These are phyloP conservation scores for Gnatocerus cornutus DNA, from an alignment of 2,888 invertebrate species.

Conservation along the genomic window DNA sequence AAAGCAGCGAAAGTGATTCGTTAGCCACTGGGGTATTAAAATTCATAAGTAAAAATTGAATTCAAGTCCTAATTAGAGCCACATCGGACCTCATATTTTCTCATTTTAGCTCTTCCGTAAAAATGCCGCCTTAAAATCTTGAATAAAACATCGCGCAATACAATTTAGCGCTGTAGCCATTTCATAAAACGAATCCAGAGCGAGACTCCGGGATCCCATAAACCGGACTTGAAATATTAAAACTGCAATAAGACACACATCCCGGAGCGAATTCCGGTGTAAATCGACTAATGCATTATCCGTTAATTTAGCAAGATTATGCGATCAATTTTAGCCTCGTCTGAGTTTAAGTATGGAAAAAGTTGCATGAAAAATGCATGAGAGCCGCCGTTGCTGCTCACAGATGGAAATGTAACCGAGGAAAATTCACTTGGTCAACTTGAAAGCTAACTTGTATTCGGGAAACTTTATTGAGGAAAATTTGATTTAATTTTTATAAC, in stretches of 20 bases:
- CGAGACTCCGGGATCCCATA: slow-evolving; percentile 31
- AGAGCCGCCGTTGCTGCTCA: slow-evolving; percentile 14
- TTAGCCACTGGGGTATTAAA: not conserved
- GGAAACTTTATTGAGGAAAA: slow-evolving; percentile 71
- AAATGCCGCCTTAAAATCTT: slow-evolving; percentile 10
- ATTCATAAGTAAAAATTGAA: not conserved
- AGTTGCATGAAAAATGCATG: slow-evolving; percentile 44
- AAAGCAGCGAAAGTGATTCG: no score
- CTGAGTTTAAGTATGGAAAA: slow-evolving; percentile 1
- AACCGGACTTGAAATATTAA: slow-evolving; percentile 29
- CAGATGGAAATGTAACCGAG: slow-evolving; percentile 39
- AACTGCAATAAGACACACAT: slow-evolving; percentile 14
- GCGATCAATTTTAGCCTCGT: slow-evolving; percentile 18
- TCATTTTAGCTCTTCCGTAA: not conserved
- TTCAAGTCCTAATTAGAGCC: not conserved
- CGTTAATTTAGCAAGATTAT: slow-evolving; percentile 16
- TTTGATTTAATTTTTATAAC: slow-evolving; percentile 72
- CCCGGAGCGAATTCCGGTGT: slow-evolving; percentile 9
- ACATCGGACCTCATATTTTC: not conserved
- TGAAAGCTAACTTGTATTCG: slow-evolving; percentile 69
- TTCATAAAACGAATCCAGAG: slow-evolving; percentile 36
- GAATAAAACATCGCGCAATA: slow-evolving; percentile 31
- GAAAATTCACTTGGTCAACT: slow-evolving; percentile 49
- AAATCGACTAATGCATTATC: slow-evolving; percentile 17
- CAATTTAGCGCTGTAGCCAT: slow-evolving; percentile 35